These are phyloP conservation scores for Podocnemis expansa DNA, from an alignment of 2,113 vertebrate genomes.

Conservation along the genomic window DNA sequence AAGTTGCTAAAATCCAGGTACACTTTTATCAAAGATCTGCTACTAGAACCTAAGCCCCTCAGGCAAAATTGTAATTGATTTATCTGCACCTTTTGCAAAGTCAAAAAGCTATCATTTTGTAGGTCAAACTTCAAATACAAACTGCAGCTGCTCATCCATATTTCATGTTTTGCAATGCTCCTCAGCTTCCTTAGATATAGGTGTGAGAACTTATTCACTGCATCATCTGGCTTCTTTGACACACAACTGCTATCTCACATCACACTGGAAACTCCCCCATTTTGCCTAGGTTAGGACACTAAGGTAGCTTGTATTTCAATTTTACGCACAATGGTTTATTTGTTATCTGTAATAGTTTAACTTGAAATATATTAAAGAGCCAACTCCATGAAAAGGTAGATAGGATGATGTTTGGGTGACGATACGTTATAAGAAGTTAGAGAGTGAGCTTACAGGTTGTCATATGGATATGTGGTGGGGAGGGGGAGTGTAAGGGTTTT, in stretches of 20 bases:
- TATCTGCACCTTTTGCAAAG: neutral
- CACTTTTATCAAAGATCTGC: neutral
- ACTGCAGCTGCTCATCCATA: neutral
- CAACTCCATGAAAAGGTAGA: slow-evolving; percentile 9
- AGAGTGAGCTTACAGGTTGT: neutral
- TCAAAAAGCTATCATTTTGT: slow-evolving; percentile 14
- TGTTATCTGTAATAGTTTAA: neutral
- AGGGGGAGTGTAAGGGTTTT: neutral
- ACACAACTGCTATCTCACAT: neutral
- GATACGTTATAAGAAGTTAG: neutral
- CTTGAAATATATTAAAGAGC: neutral
- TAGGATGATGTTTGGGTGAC: neutral
- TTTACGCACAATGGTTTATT: neutral
- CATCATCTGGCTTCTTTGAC: neutral
- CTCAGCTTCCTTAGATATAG: neutral
- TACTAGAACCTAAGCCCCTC: neutral
- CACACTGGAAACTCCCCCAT: neutral
- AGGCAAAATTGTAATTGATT: neutral
- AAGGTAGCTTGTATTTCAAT: neutral
- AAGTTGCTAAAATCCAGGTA: neutral
- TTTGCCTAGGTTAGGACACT: neutral
- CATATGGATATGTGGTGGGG: neutral
- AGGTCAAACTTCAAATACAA: slow-evolving; percentile 3
- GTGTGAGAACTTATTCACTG: neutral
- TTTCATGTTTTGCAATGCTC: neutral